These are phyloP conservation scores for Pachyuromys duprasi DNA, from an alignment of 2,797 vertebrate genomes.

Conservation along the genomic window DNA sequence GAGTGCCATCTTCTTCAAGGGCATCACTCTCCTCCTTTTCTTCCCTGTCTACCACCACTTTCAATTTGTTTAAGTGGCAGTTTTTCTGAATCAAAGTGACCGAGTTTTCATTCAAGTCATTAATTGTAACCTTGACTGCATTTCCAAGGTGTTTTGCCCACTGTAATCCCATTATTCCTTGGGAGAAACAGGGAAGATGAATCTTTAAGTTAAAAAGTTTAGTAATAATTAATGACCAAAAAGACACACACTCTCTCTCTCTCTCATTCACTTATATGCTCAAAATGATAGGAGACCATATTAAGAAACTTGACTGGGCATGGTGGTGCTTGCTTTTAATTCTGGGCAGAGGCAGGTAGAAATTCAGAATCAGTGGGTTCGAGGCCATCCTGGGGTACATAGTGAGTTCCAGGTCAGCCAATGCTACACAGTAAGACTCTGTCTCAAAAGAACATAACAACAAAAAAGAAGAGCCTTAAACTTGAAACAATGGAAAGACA, in stretches of 20 bases:
- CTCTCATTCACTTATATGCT: background rate
- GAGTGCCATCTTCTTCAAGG: slow-evolving; percentile 81
- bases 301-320: background rate
- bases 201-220: background rate
- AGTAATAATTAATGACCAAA: slow-evolving; percentile 32
- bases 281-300: background rate
- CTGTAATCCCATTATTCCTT: slow-evolving; percentile 98
- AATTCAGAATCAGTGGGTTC: background rate
- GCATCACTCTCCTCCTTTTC: slow-evolving; percentile 85
- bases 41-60: slow-evolving; percentile 87
- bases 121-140: slow-evolving; percentile 95
- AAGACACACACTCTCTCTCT: background rate
- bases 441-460: background rate
- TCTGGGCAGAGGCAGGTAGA: background rate
- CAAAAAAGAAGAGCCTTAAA: background rate
- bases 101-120: slow-evolving; percentile 95
- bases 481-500: background rate
- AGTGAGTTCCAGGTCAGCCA: background rate
- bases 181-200: slow-evolving; percentile 66
- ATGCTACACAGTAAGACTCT: background rate
- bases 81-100: slow-evolving; percentile 96
- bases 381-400: background rate
- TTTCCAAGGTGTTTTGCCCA: slow-evolving; percentile 96
- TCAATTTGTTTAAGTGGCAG: slow-evolving; percentile 95
- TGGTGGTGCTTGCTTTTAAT: background rate